Evolutionary conservation across 2,888 invertebrate genomes (phyloP).

Genomic region (Scaptomyza flava): DNA sequence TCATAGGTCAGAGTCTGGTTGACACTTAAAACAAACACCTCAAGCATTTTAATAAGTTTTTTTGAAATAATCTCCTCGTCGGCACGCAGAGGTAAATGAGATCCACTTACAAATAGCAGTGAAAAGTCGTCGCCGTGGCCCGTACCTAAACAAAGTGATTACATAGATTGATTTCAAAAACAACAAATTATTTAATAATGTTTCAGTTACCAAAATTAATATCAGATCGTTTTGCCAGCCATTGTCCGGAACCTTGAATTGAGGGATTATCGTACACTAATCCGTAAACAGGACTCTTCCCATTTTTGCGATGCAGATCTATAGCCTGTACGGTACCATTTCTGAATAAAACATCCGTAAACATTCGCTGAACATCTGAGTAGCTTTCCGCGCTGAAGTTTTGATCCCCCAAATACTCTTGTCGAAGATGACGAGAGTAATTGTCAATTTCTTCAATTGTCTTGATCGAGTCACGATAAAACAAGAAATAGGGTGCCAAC

Average conservation of each 20-base stretch:
- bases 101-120: slow-evolving; percentile 52
- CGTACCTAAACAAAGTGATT: slow-evolving; percentile 51
- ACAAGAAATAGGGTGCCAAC: slow-evolving; percentile 33
- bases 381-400: slow-evolving; percentile 85
- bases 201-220: slow-evolving; percentile 85
- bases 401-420: slow-evolving; percentile 27
- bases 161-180: neutral
- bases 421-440: slow-evolving; percentile 24
- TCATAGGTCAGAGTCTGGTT: slow-evolving; percentile 54
- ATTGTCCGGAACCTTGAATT: neutral
- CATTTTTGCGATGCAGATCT: slow-evolving; percentile 77
- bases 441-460: slow-evolving; percentile 30
- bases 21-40: slow-evolving; percentile 50
- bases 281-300: slow-evolving; percentile 34
- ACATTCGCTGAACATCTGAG: slow-evolving; percentile 84
- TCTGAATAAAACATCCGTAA: slow-evolving; percentile 88
- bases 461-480: slow-evolving; percentile 24
- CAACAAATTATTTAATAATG: fast-evolving
- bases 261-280: slow-evolving; percentile 86
- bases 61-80: slow-evolving; percentile 57
- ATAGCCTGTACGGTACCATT: slow-evolving; percentile 87
- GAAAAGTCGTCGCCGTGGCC: slow-evolving; percentile 74
- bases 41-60: slow-evolving; percentile 73
- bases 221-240: slow-evolving; percentile 83
- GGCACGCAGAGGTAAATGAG: slow-evolving; percentile 10